A percentile compares a stretch with the other conserved stretches of the same genome.
phyloP scores from a whole-genome alignment of 2,113 vertebrate genomes.

The Anas platyrhynchos region DNA sequence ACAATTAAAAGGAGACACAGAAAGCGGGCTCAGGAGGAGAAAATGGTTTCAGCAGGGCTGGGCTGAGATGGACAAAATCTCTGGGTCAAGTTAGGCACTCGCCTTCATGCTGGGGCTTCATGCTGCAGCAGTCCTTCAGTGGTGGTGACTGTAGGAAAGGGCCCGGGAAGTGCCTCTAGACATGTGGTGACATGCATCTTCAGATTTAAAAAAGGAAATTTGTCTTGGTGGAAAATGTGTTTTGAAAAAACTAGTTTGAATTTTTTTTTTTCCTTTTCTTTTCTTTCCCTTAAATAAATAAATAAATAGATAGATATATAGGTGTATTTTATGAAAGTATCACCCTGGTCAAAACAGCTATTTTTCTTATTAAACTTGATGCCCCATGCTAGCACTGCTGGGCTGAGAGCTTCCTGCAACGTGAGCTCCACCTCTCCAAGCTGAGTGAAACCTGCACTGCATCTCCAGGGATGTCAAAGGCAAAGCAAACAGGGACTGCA shows the following conservation, averaged over 20 bases:
- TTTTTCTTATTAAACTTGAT: not conserved
- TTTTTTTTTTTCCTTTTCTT: too few species aligned
- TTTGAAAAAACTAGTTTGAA: not conserved
- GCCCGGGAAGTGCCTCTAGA: not conserved
- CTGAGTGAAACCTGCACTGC: not conserved
- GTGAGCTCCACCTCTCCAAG: accelerated
- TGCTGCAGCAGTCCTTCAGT: not conserved
- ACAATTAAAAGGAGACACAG: not conserved
- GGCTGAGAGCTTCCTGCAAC: not conserved
- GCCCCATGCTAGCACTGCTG: not conserved
- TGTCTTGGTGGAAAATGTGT: not conserved
- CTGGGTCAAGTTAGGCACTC: not conserved
- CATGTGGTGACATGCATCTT: too few species aligned
- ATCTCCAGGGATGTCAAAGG: not conserved
- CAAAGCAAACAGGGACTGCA: not conserved
- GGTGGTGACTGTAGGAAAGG: not conserved
- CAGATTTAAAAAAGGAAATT: not conserved
- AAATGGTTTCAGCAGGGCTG: not conserved
- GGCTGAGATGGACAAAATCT: not conserved
- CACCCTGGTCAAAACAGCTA: not conserved
- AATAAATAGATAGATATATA: too few species aligned
- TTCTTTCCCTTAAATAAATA: too few species aligned
- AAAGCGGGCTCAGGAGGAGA: not conserved
- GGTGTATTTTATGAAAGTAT: not conserved
- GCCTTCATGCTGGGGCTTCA: accelerated